Base-by-base conservation (phyloP, 2,113 vertebrate genomes). In the Phaetusa simplex region DNA sequence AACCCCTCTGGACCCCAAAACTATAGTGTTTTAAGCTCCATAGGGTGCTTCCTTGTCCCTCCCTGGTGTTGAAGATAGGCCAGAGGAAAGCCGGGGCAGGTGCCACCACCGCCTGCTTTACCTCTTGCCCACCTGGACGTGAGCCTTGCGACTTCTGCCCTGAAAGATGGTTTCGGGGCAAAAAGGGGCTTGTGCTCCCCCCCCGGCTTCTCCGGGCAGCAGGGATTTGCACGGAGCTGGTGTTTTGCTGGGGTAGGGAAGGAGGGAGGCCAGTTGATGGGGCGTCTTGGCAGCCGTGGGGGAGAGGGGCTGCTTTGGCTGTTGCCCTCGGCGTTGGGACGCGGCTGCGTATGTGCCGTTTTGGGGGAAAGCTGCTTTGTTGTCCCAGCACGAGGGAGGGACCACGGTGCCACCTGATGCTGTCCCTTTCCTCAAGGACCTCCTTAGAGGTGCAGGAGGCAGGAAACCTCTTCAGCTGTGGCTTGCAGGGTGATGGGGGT, bases 241-340 rank as follows among this genome's bases (percentile, higher is more conserved):
- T 34, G 59, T 5, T 55, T 22, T 50, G 17, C 12, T 1, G 5
- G 40, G 58, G 7, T 5, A 0, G 0, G 40, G 81, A 62, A 49
- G 22, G 47, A 66, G 36, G 43, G 53, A 49, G 70, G 23, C 5
- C 1, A 1, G 15, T 1, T 8, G 2, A 1, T 2, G 19, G 34
- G 8, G 4, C 2, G 3, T 45, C 14, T 15, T 0, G 0, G 40
- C 24, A 34, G 61, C 0, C 0, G 1, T 1, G n/a, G 12, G 16
- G 18, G 8, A 32, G 38, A 45, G 61, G 61, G 29, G 45, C 36
- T 62, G 29, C 14, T 27, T 29, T 34, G 29, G 5, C 32, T 24
- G 1, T 45, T 61, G 38, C 36, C 36, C 30, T 27, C 3, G 12
- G 32, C 2, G 0, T 3, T 14, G 16, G 40, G 62, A 8, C 36